These are phyloP conservation scores for Sebastes minor DNA, from an alignment of 2,797 vertebrate genomes.

Conservation along the genomic window DNA sequence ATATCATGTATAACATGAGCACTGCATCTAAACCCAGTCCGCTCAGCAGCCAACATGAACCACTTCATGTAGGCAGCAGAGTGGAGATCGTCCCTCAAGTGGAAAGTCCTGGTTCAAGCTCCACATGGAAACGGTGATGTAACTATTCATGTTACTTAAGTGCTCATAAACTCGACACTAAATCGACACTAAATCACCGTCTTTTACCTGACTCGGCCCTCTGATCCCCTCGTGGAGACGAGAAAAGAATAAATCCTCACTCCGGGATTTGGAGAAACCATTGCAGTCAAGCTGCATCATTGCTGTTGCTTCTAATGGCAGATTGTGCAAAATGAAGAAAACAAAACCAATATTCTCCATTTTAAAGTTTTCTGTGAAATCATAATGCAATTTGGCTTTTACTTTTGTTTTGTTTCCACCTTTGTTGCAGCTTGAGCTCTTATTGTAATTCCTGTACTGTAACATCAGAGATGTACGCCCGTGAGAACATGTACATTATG, in stretches of 20 bases:
- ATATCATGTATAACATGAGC: not conserved
- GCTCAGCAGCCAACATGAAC: not conserved
- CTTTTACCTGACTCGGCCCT: not conserved
- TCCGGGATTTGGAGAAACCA: not conserved
- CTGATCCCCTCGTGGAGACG: not conserved
- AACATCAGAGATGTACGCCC: not conserved
- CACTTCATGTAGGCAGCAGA: not conserved
- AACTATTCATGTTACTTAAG: not conserved
- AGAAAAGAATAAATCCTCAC: not conserved
- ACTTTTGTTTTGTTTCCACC: not conserved
- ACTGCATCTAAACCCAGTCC: not conserved
- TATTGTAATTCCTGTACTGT: not conserved
- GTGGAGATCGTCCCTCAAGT: constrained; percentile 10
- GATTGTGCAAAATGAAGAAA: not conserved
- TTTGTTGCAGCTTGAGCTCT: not conserved
- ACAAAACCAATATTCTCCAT: not conserved
- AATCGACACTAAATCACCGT: not conserved
- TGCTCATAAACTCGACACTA: not conserved
- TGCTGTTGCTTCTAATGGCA: not conserved
- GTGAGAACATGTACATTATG: not conserved
- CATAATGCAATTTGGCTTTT: not conserved
- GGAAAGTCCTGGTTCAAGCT: not conserved
- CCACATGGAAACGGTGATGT: constrained; percentile 14
- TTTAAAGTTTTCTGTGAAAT: not conserved
- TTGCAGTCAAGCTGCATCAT: too few species aligned